Evolutionary conservation across 2,113 vertebrate species (phyloP).

Genomic region (Salvator merianae): DNA sequence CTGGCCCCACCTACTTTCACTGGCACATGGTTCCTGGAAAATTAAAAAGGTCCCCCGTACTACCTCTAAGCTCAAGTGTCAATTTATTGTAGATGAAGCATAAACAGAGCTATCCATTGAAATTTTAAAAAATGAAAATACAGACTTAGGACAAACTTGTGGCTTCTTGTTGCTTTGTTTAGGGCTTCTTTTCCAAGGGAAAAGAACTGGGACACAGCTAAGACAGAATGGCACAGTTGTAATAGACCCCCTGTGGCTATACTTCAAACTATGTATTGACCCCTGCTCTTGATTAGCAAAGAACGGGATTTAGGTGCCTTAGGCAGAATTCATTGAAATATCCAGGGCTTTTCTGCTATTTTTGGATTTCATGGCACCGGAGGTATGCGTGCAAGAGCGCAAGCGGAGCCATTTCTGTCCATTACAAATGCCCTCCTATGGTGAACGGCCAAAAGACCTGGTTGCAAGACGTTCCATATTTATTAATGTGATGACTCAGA

Average conservation of each 20-base stretch:
- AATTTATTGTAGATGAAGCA: too few relatives aligned
- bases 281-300: background rate
- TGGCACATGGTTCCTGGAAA: too few relatives aligned
- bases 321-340: background rate
- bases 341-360: background rate
- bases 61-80: too few relatives aligned
- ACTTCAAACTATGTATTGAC: slow-evolving; percentile 29
- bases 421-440: background rate
- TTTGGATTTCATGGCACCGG: background rate
- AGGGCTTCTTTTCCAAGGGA: slow-evolving; percentile 21
- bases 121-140: background rate
- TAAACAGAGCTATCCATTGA: too few relatives aligned
- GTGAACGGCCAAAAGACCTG: background rate
- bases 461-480: accelerated
- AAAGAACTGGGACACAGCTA: slow-evolving; percentile 36
- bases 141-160: background rate
- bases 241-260: background rate
- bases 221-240: slow-evolving; percentile 26
- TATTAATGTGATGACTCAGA: accelerated
- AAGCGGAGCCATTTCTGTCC: background rate
- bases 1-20: too few relatives aligned
- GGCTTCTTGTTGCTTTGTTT: background rate
- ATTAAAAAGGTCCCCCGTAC: too few relatives aligned
- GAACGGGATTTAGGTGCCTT: background rate
- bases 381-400: background rate